These are phyloP conservation scores for Odontomachus brunneus DNA, from an alignment of 1,140 invertebrate species.

Conservation along the genomic window DNA sequence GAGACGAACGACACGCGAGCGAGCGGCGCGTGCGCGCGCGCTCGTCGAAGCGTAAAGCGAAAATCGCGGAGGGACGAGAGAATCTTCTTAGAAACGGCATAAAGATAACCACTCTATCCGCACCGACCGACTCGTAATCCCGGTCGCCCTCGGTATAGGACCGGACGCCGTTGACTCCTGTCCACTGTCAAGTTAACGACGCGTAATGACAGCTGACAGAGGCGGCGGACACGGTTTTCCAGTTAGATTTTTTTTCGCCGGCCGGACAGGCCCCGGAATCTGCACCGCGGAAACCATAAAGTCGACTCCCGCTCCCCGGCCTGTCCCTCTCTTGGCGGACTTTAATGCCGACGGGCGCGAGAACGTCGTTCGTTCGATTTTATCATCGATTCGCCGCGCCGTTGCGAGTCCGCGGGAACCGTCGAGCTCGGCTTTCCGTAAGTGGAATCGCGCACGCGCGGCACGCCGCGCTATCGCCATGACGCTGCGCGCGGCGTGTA, in stretches of 20 bases:
- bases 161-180: slow-evolving; percentile 67
- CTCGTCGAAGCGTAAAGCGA: slow-evolving; percentile 29
- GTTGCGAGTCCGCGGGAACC: slow-evolving; percentile 3
- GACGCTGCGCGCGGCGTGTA: no score
- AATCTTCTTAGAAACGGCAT: slow-evolving; percentile 71
- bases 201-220: slow-evolving; percentile 74
- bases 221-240: slow-evolving; percentile 59
- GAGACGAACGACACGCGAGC: slow-evolving; percentile 3
- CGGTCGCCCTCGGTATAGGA: slow-evolving; percentile 21
- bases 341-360: slow-evolving; percentile 48
- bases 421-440: slow-evolving; percentile 36
- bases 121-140: slow-evolving; percentile 62
- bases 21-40: neutral
- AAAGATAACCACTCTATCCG: slow-evolving; percentile 75
- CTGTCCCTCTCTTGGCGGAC: neutral
- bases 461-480: neutral
- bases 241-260: slow-evolving; percentile 49
- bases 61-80: slow-evolving; percentile 35
- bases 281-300: slow-evolving; percentile 69
- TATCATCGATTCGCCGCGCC: slow-evolving; percentile 63
- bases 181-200: slow-evolving; percentile 74
- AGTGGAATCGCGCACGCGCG: neutral
- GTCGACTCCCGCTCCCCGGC: slow-evolving; percentile 1
- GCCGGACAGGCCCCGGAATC: slow-evolving; percentile 10
- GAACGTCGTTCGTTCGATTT: slow-evolving; percentile 51